Conservation (phyloP, 1,140 invertebrate species). For the Littorina saxatilis region DNA sequence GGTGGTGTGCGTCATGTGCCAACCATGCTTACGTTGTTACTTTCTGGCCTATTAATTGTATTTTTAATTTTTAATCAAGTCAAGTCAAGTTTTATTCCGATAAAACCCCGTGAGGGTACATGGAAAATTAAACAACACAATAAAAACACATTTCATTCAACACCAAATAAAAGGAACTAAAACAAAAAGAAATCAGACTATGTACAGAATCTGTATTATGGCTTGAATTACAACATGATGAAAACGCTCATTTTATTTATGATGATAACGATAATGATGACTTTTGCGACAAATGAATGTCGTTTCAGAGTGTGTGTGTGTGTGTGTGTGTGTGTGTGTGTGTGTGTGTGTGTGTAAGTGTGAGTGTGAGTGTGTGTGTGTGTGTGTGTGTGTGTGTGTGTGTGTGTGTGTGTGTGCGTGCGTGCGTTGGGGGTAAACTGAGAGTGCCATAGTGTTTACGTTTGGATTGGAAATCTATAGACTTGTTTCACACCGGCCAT, state of each 20-base stretch:
- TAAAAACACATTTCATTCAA: too few relatives aligned
- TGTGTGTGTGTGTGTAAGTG: neutral
- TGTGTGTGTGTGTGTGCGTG: neutral
- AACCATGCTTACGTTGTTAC: too few relatives aligned
- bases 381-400: neutral
- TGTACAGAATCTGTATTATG: neutral
- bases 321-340: too few relatives aligned
- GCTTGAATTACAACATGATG: neutral
- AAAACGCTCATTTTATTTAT: neutral
- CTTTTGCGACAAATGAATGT: too few relatives aligned
- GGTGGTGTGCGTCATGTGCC: too few relatives aligned
- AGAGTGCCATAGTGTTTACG: neutral
- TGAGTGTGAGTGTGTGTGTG: conserved; percentile 4
- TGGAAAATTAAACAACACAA: too few relatives aligned
- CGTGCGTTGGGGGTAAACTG: neutral
- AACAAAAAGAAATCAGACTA: neutral
- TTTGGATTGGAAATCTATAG: neutral
- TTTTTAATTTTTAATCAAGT: neutral
- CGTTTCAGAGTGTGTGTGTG: too few relatives aligned
- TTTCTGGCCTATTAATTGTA: neutral
- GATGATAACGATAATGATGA: neutral
- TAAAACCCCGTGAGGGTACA: too few relatives aligned
- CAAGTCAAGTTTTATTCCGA: too few relatives aligned
- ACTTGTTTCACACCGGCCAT: neutral
- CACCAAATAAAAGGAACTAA: too few relatives aligned